These are phyloP conservation scores for Neodiprion pinetum DNA, from an alignment of 1,140 invertebrate genomes.

Conservation along the genomic window DNA sequence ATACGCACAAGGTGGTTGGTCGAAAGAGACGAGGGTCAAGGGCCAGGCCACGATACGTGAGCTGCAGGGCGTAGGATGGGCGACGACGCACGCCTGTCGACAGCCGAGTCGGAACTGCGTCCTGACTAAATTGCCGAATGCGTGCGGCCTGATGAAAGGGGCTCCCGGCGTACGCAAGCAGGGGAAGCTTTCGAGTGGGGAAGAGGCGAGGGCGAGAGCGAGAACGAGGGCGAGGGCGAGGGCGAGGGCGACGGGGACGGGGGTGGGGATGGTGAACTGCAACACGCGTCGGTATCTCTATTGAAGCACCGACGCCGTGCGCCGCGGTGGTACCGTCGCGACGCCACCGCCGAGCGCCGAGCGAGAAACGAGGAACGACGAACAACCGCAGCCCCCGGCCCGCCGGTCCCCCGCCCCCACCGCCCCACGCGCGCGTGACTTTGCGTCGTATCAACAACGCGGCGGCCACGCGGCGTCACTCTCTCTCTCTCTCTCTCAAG, in stretches of 20 bases:
- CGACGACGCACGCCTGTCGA: constrained; percentile 49
- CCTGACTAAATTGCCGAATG: constrained; percentile 57
- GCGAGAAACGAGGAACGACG: constrained; percentile 27
- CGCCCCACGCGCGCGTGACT: neutral
- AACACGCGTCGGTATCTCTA: constrained; percentile 6
- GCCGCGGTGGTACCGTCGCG: constrained; percentile 13
- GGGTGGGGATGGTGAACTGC: constrained; percentile 33
- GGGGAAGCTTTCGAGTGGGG: constrained; percentile 52
- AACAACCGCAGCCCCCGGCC: neutral
- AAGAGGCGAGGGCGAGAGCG: constrained; percentile 19
- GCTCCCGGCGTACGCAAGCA: constrained; percentile 55
- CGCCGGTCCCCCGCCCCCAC: neutral
- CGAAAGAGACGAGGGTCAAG: neutral
- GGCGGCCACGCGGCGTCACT: neutral
- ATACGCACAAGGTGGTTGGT: neutral
- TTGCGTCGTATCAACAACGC: neutral
- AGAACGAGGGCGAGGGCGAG: constrained; percentile 36
- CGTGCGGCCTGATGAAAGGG: constrained; percentile 57
- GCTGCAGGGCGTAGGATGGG: neutral
- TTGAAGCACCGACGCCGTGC: constrained; percentile 25
- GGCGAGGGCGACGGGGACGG: constrained; percentile 29
- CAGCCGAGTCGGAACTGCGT: constrained; percentile 58
- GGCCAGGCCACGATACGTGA: neutral
- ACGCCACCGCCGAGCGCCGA: neutral
- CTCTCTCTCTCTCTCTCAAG: neutral